These are phyloP conservation scores for Vultur gryphus DNA, from an alignment of 2,797 vertebrate species.

Conservation along the genomic window DNA sequence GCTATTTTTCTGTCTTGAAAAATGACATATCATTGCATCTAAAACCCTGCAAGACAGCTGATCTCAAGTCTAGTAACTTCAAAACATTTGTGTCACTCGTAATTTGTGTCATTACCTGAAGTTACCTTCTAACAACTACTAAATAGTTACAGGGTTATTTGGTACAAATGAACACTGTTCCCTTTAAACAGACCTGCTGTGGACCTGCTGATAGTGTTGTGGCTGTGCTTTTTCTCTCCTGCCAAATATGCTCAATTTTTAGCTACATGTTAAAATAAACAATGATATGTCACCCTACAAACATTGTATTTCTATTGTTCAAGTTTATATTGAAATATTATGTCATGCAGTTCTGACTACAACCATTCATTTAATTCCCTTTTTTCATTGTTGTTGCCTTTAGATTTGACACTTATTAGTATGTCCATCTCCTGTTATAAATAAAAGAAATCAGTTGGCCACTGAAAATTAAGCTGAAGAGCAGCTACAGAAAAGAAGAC, in stretches of 20 bases:
- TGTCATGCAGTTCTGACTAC: background rate
- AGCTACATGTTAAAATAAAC: background rate
- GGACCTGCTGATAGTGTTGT: background rate
- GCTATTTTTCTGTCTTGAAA: conserved; percentile 8
- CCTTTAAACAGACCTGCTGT: background rate
- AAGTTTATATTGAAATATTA: background rate
- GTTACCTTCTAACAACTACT: background rate
- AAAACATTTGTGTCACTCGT: background rate
- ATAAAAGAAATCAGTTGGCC: background rate
- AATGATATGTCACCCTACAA: background rate
- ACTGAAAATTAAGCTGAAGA: background rate
- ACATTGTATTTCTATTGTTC: background rate
- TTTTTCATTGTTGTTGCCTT: background rate
- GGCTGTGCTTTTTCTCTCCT: background rate
- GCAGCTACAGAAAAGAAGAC: background rate
- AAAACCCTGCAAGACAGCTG: background rate
- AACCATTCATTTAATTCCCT: background rate
- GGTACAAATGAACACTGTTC: background rate
- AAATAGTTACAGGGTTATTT: background rate
- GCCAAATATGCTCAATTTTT: background rate
- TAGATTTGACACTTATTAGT: background rate
- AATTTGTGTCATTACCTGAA: conserved; percentile 5
- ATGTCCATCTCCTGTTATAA: background rate
- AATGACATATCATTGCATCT: background rate
- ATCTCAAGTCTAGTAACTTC: background rate